Evolutionary conservation across 2,113 vertebrate species (phyloP).

Genomic region (Sebastes schlegelii): DNA sequence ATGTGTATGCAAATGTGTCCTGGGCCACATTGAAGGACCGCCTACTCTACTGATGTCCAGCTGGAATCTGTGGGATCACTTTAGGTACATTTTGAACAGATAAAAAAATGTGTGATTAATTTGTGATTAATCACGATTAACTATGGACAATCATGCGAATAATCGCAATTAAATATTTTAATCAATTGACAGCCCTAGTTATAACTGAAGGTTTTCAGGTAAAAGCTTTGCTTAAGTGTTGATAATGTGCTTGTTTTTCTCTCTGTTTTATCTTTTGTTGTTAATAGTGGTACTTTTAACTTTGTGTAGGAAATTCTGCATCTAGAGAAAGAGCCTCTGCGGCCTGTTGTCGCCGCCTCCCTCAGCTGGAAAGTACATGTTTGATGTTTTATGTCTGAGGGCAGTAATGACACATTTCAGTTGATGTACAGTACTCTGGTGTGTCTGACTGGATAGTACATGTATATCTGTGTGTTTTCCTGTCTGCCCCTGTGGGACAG

Average conservation of each 20-base stretch:
- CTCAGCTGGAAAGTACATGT: constrained; percentile 47
- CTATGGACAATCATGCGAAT: too few species aligned
- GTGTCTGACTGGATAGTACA: constrained; percentile 7
- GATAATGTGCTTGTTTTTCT: not conserved
- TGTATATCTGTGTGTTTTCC: constrained; percentile 59
- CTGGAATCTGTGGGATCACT: too few species aligned
- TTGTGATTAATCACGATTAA: too few species aligned
- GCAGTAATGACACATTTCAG: constrained; percentile 28
- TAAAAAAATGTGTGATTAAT: too few species aligned
- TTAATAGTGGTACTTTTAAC: not conserved
- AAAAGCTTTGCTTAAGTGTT: not conserved
- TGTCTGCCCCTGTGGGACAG: constrained; percentile 48
- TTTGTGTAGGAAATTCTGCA: not conserved
- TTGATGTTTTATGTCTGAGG: constrained; percentile 30
- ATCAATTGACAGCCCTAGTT: too few species aligned
- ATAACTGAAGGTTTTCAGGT: not conserved
- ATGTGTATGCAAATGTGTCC: too few species aligned
- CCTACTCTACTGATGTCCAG: too few species aligned
- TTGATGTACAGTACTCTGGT: not conserved
- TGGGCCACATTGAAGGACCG: too few species aligned
- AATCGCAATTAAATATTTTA: too few species aligned
- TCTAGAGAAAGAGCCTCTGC: not conserved
- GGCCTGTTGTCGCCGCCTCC: constrained; percentile 13
- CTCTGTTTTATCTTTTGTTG: not conserved
- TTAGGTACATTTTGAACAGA: too few species aligned